These are phyloP conservation scores for Geotria australis DNA, from an alignment of 2,797 vertebrate species.

Conservation along the genomic window DNA sequence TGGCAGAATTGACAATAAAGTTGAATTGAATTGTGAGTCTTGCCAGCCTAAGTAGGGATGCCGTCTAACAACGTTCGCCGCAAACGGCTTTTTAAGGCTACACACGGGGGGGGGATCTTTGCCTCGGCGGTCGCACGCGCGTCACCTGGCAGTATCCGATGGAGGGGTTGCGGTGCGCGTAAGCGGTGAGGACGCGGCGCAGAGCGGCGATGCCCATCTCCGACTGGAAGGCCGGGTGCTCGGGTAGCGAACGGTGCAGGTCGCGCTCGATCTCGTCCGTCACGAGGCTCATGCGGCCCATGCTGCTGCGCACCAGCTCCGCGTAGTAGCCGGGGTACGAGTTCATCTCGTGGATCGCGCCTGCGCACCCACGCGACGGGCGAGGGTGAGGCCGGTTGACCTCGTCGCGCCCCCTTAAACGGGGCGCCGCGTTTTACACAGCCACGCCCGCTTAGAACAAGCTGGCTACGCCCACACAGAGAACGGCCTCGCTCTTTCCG, in stretches of 20 bases:
- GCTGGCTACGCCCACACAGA: too few relatives aligned
- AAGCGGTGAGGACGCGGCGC: slow-evolving; percentile 67
- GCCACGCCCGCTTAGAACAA: too few relatives aligned
- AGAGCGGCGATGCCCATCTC: slow-evolving; percentile 66
- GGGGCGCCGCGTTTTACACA: too few relatives aligned
- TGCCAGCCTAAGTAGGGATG: too few relatives aligned
- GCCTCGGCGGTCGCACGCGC: not conserved
- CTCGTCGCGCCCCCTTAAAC: too few relatives aligned
- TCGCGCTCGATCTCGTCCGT: slow-evolving; percentile 90
- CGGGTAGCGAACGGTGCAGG: slow-evolving; percentile 91
- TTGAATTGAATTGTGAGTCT: too few relatives aligned
- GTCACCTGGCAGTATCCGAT: slow-evolving; percentile 88
- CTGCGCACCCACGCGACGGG: slow-evolving; percentile 12
- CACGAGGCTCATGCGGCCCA: slow-evolving; percentile 43
- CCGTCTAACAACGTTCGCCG: too few relatives aligned
- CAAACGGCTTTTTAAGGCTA: too few relatives aligned
- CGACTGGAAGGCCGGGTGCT: slow-evolving; percentile 84
- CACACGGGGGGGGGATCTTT: too few relatives aligned
- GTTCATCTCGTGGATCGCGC: slow-evolving; percentile 72
- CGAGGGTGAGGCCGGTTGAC: too few relatives aligned
- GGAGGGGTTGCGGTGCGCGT: slow-evolving; percentile 72
- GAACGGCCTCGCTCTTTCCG: too few relatives aligned
- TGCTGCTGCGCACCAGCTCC: slow-evolving; percentile 49
- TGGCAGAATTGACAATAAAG: too few relatives aligned
- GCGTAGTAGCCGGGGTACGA: slow-evolving; percentile 58